Evolutionary conservation across 2,797 vertebrate species (phyloP), one percentile per base, ranked within the genome.

Genomic region (Chrosomus eos): DNA sequence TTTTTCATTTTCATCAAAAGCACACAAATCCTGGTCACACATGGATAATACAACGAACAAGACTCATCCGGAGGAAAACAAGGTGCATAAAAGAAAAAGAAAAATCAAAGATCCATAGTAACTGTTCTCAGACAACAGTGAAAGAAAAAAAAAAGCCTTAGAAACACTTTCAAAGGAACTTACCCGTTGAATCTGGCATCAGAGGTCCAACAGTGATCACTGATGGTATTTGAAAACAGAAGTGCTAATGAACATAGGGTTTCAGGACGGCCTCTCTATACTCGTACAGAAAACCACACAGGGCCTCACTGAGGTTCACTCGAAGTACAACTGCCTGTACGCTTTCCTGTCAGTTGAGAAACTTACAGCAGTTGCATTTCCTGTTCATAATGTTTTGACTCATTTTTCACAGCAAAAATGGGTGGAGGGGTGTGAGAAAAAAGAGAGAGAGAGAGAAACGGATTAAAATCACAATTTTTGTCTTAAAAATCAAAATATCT

Each of bases 291-390:
- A 71, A 80, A 58, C 40, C 40, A 60, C 76, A 77, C 10, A 84
- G 53, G 80, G 53, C 75, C 73, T 62, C 68, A 21, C 13, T 55
- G 68, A 31, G 71, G 62, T 66, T 88, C 76, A 82, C 67, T 11
- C 51, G 7, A 8, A 82, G 66, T 76, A 77, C 81, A 87, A 72
- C 74, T 84, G 81, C 62, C 67, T 88, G 26, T 84, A 26, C 36
- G 0, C 26, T 53, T 89, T 90, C 88, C 88, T 86, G 88, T 83
- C 73, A 51, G 83, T 88, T 89, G 86, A 88, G 88, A 86, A 87
- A 90, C 84, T n/a, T 75, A 80, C 38, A 60, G 70, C 9, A 38
- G 58, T 88, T 87, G 89, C 87, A 84, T 89, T 90, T 88, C 90
- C 90, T 88, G 87, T 86, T 88, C 73, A 51, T 43, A 85, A 87